Percentiles rank a stretch among this genome's conserved stretches.
Evolutionary conservation across 1,140 invertebrate genomes (phyloP).

Genomic region (Trypoxylus dichotomus): DNA sequence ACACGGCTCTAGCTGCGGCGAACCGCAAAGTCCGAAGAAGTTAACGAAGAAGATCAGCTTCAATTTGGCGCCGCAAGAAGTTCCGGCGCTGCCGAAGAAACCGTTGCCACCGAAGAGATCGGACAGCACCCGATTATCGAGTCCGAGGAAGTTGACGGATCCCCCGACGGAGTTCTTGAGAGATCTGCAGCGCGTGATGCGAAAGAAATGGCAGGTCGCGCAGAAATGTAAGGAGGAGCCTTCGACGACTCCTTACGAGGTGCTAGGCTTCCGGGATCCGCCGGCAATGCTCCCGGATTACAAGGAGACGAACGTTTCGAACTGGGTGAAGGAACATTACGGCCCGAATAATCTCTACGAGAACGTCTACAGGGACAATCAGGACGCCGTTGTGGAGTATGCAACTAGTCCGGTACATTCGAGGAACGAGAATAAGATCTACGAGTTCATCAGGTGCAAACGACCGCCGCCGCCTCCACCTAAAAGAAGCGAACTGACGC

Average conservation of each 20-base stretch:
- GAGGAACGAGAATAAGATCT: slow-evolving; percentile 34
- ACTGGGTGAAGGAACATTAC: slow-evolving; percentile 90
- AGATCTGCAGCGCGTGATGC: slow-evolving; percentile 87
- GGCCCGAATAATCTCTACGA: slow-evolving; percentile 67
- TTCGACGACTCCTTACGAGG: slow-evolving; percentile 84
- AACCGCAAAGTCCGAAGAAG: slow-evolving; percentile 57
- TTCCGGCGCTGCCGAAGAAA: slow-evolving; percentile 56
- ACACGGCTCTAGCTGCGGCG: slow-evolving; percentile 57
- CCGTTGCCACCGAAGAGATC: slow-evolving; percentile 72
- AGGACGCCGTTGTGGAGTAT: slow-evolving; percentile 54
- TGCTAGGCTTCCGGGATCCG: slow-evolving; percentile 84
- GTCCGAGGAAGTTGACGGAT: slow-evolving; percentile 75
- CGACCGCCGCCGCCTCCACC: slow-evolving; percentile 75
- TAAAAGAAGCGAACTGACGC: slow-evolving; percentile 76
- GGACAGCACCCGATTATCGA: slow-evolving; percentile 68
- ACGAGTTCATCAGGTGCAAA: slow-evolving; percentile 51
- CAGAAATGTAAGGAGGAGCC: slow-evolving; percentile 87
- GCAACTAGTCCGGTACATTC: slow-evolving; percentile 52
- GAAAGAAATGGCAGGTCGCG: slow-evolving; percentile 91
- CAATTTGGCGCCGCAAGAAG: slow-evolving; percentile 57
- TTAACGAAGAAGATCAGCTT: slow-evolving; percentile 59
- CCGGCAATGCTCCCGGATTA: slow-evolving; percentile 68
- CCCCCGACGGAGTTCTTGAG: slow-evolving; percentile 82
- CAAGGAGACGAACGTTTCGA: slow-evolving; percentile 80
- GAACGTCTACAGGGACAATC: slow-evolving; percentile 60